Base-by-base conservation (phyloP, 2,113 vertebrate genomes). In the Epinephelus fuscoguttatus region DNA sequence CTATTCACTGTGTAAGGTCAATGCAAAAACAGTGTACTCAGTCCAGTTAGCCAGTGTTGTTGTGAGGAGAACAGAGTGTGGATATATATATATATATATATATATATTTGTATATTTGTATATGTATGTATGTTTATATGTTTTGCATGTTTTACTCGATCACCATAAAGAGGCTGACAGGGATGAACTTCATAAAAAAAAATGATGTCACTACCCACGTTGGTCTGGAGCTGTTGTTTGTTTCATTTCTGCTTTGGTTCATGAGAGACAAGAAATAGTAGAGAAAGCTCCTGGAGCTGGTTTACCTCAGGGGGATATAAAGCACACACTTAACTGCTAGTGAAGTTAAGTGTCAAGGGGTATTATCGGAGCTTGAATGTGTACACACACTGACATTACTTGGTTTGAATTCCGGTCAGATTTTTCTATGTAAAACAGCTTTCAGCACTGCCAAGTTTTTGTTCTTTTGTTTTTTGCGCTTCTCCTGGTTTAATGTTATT, bases 231-330 rank as follows among this genome's bases (percentile, higher is more conserved):
- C 52, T 27, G 64, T 19, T 42, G 21, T 45, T 63, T 30, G 11
- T 83, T 61, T 61, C 37, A 73, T 80, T 73, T 81, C 56, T n/a
- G 12, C 37, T 33, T 62, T 27, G 18, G 52, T 64, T 63, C 23
- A 25, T 21, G 17, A 80, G 78, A 66, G 37, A 75, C 42, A 19
- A 68, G 79, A 61, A 75, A 45, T 53, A 19, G 6, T 42, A 10
- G 2, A 69, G 57, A 52, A 56, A 52, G 23, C 78, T 40, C 52
- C 40, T 49, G 69, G 45, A 57, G 63, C 62, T 53, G 56, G 42
- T 85, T 81, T 49, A 33, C 70, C 57, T 72, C 30, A 0, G 7
- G 6, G 45, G 18, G 15, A 19, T 45, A 17, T 70, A 55, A 23
- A 61, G 33, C 30, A 33, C 45, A 49, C 10, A 57, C 37, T 7